Percentiles rank a stretch among this genome's conserved stretches.
These are phyloP conservation scores for Hippopotamyrus pictus DNA, from an alignment of 2,797 vertebrate species.

Conservation along the genomic window DNA sequence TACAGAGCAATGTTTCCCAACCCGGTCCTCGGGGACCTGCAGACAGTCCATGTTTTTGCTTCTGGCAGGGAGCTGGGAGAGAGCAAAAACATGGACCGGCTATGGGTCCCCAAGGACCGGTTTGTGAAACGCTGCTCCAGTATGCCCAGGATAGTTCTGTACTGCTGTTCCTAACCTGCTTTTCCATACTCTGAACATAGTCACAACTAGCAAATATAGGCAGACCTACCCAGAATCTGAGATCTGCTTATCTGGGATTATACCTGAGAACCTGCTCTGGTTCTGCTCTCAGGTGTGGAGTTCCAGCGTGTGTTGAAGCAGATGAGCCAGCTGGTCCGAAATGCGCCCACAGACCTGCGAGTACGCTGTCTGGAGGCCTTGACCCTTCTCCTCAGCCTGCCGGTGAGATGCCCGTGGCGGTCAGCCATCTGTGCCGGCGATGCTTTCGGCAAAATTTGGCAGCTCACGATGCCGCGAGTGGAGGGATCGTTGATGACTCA, in stretches of 20 bases:
- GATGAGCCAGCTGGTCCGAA: conserved; percentile 72
- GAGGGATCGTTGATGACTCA: neutral
- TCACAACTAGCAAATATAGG: neutral
- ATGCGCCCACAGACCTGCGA: conserved; percentile 72
- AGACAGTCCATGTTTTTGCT: neutral
- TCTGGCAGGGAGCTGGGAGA: neutral
- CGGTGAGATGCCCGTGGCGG: conserved; percentile 57
- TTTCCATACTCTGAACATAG: neutral
- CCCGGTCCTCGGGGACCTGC: neutral
- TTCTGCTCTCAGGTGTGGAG: conserved; percentile 62
- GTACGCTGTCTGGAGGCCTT: conserved; percentile 83
- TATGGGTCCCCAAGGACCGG: neutral
- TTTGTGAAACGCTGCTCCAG: neutral
- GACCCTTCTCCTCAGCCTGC: conserved; percentile 74
- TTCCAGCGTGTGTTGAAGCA: conserved; percentile 71
- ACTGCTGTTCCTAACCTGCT: neutral
- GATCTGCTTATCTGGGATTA: neutral
- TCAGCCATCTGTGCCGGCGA: neutral
- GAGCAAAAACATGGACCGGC: neutral
- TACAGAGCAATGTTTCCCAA: neutral
- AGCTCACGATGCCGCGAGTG: neutral
- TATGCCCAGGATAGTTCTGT: neutral
- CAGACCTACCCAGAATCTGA: neutral
- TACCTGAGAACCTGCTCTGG: neutral
- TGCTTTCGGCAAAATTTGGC: neutral